Percentiles rank a stretch among this genome's conserved stretches.
Evolutionary conservation across 2,113 vertebrate genomes (phyloP).

Genomic region (Marmota monax): DNA sequence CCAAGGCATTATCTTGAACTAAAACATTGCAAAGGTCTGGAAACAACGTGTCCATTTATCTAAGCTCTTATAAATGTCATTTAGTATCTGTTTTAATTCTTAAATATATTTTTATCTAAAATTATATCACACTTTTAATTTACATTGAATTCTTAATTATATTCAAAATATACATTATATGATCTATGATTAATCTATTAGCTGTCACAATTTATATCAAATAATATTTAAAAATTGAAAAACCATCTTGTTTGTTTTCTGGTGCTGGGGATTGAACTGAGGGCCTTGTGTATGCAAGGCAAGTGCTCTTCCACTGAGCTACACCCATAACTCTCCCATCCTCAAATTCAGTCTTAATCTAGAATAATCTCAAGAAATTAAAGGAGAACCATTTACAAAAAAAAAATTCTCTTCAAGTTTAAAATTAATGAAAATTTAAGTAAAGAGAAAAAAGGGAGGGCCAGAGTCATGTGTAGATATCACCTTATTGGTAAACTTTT

Average conservation of each 20-base stretch:
- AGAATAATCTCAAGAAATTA: slow-evolving; percentile 7
- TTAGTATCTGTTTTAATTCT: slow-evolving; percentile 17
- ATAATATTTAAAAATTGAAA: slow-evolving; percentile 6
- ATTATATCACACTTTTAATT: slow-evolving; percentile 15
- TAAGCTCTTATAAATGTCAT: not conserved
- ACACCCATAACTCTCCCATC: too few species aligned
- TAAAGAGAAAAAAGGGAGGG: not conserved
- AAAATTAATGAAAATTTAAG: not conserved
- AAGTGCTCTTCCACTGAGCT: not conserved
- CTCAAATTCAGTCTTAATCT: not conserved
- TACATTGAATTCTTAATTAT: slow-evolving; percentile 9
- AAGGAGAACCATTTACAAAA: not conserved
- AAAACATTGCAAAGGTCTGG: not conserved
- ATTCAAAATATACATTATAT: not conserved
- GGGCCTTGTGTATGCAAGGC: not conserved
- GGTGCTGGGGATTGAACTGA: not conserved
- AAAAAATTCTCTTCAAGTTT: not conserved
- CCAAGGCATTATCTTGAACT: not conserved
- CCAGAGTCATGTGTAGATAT: not conserved
- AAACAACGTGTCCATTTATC: not conserved
- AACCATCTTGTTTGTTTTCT: not conserved
- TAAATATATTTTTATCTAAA: not conserved
- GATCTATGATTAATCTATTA: not conserved
- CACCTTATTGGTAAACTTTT: too few species aligned
- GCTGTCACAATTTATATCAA: not conserved